Evolutionary conservation across 1,140 invertebrate species (phyloP), one percentile per base, ranked within the genome.

Genomic region (Caenorhabditis briggsae): DNA sequence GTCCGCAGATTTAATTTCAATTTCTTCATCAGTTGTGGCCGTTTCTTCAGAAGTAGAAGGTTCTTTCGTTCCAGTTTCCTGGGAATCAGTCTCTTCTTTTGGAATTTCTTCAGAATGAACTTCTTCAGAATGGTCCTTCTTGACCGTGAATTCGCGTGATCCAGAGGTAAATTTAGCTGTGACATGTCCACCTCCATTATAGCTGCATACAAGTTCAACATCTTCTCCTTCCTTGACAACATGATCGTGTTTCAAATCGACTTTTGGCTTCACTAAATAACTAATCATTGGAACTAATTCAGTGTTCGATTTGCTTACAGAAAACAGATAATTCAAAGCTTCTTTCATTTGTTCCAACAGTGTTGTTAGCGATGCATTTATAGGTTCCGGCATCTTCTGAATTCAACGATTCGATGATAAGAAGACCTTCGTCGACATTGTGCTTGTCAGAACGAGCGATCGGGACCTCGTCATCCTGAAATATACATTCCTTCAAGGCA

Each of bases 311-410:
- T 53, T 11, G 5, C 82, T 87, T 46, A 87, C 86, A 53, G 86
- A 78, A 87, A 59, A 87, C 83, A 16, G 59, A 23, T 11, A 87
- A 16, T 16, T 87, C 86, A n/a, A 46, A 50, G n/a, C 33, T 25
- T 18, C 64, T 59, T 33, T 74, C 82, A 18, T 65, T 55, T 1
- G 18, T 33, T 58, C 86, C 86, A 64, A 87, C 58, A 41, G 43
- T 70, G 46, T 87, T 87, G 20, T 61, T 74, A 23, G 86, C 86
- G 41, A 87, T 56, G 65, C 86, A 87, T 50, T 87, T 87, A 61
- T 87, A 87, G 11, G 23, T 61, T 50, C 86, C 86, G 33, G 82
- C 82, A 82, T 87, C 82, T 48, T 83, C 64, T 43, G 82, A 65
- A 14, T 55, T 65, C 9, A 84, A 53, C 12, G 86, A 87, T 50